Percentiles rank a stretch among this genome's conserved stretches.
Evolutionary conservation across 1,140 invertebrate species (phyloP).

Genomic region (Drosophila saltans): DNA sequence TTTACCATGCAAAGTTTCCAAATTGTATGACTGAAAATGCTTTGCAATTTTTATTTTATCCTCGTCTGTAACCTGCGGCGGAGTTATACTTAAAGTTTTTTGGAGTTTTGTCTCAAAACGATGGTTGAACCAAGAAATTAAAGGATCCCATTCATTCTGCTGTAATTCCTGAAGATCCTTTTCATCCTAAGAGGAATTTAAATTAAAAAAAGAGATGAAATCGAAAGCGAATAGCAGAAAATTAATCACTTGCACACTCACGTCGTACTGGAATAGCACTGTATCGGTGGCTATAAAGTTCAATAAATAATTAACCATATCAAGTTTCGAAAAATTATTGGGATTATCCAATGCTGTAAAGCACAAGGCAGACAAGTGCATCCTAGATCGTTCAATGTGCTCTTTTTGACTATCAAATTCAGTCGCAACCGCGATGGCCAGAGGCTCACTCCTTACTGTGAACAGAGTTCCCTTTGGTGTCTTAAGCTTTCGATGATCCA

Average conservation of each 20-base stretch:
- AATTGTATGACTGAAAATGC: slow-evolving; percentile 91
- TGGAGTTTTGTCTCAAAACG: slow-evolving; percentile 89
- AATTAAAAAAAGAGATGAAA: not conserved
- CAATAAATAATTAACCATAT: slow-evolving; percentile 91
- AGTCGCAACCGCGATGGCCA: slow-evolving; percentile 94
- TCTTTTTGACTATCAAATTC: slow-evolving; percentile 96
- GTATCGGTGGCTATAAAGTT: slow-evolving; percentile 96
- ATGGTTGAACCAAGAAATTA: slow-evolving; percentile 94
- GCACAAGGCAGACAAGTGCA: slow-evolving; percentile 96
- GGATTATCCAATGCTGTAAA: slow-evolving; percentile 97
- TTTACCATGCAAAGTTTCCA: slow-evolving; percentile 91
- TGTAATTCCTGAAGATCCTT: slow-evolving; percentile 91
- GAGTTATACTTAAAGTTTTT: slow-evolving; percentile 88
- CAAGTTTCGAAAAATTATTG: slow-evolving; percentile 89
- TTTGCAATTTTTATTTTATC: slow-evolving; percentile 88
- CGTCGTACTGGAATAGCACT: slow-evolving; percentile 89
- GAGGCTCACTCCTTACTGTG: slow-evolving; percentile 91
- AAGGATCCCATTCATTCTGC: slow-evolving; percentile 92
- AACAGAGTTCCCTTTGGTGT: slow-evolving; percentile 93
- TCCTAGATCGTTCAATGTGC: slow-evolving; percentile 89
- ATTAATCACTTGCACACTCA: slow-evolving; percentile 81
- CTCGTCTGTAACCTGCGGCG: slow-evolving; percentile 86
- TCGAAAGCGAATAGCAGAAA: not conserved
- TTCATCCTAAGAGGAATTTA: slow-evolving; percentile 85
- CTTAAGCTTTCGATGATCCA: slow-evolving; percentile 94